phyloP scores from a whole-genome alignment of 2,888 invertebrate genomes.

The Seira ritae region DNA sequence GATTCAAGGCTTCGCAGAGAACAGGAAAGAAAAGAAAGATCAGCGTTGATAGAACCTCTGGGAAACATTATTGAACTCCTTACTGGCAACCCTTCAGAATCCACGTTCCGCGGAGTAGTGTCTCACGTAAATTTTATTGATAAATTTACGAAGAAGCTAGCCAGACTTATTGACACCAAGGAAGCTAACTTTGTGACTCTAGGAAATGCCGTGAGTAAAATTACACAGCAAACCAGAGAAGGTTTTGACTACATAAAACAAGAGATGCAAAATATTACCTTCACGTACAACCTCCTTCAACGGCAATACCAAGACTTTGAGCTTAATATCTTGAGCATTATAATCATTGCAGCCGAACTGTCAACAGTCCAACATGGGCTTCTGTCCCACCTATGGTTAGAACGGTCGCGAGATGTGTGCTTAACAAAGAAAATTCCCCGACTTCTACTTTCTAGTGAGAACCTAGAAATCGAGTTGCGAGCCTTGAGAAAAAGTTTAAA shows the following conservation, averaged over 20 bases:
- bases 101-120: too few species aligned
- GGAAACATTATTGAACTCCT: too few species aligned
- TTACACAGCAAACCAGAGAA: neutral
- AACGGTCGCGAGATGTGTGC: neutral
- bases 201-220: neutral
- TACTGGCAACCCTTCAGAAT: too few species aligned
- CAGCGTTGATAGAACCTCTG: neutral
- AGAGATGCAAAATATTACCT: constrained; percentile 9
- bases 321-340: too few species aligned
- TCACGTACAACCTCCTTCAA: too few species aligned
- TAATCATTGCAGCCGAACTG: too few species aligned
- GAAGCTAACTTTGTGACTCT: neutral
- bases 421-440: constrained; percentile 13
- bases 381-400: neutral
- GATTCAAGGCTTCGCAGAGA: neutral
- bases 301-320: too few species aligned
- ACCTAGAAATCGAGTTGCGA: neutral
- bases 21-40: neutral
- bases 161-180: neutral
- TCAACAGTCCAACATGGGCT: too few species aligned
- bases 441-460: neutral
- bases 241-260: neutral
- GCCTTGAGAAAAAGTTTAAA: neutral
- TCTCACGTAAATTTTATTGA: neutral
- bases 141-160: neutral